Evolutionary conservation across 1,140 invertebrate species (phyloP).

Genomic region (Psilanteris sp.): DNA sequence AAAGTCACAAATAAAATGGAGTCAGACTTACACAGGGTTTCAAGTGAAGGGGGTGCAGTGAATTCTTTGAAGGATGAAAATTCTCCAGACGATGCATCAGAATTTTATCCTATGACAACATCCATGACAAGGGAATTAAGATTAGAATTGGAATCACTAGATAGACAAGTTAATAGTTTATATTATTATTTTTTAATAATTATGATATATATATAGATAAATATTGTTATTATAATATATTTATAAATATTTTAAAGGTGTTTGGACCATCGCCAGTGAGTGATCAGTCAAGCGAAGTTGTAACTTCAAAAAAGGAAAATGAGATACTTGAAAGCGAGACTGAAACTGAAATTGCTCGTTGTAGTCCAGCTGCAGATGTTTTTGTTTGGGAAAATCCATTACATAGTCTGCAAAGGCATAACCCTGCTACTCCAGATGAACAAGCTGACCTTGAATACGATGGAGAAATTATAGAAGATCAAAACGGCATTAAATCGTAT

Average conservation of each 20-base stretch:
- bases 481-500: conserved; percentile 83
- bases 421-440: conserved; percentile 84
- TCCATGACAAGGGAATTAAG: conserved; percentile 90
- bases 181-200: not conserved
- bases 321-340: conserved; percentile 74
- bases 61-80: conserved; percentile 80
- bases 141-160: conserved; percentile 89
- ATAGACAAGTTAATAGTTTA: conserved; percentile 83
- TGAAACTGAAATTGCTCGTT: conserved; percentile 75
- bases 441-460: conserved; percentile 85
- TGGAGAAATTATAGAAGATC: conserved; percentile 83
- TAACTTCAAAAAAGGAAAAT: conserved; percentile 72
- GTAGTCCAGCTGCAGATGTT: conserved; percentile 81
- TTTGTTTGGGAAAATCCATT: conserved; percentile 89
- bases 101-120: conserved; percentile 92
- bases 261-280: conserved; percentile 74
- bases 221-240: not conserved
- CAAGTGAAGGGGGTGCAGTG: conserved; percentile 71
- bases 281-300: conserved; percentile 71
- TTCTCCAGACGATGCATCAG: conserved; percentile 88
- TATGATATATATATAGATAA: too few relatives aligned
- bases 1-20: conserved; percentile 74
- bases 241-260: too few relatives aligned
- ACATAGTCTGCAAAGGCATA: conserved; percentile 77
- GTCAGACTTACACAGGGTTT: conserved; percentile 69